Base-by-base conservation (phyloP, 2,113 vertebrate species). In the Motacilla alba region DNA sequence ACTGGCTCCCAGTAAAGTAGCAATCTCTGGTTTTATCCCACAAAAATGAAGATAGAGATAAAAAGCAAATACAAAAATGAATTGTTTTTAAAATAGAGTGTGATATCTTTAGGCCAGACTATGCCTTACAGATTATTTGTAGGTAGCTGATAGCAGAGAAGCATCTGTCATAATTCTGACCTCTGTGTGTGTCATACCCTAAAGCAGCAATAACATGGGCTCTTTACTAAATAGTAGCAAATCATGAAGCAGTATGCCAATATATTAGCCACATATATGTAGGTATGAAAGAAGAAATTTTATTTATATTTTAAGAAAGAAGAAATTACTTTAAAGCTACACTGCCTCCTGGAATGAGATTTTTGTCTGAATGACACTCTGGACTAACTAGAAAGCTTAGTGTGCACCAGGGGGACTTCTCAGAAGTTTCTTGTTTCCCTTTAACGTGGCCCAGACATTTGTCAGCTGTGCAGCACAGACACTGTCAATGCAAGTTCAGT, bases 371-470 rank as follows among this genome's bases (percentile, higher is more conserved):
- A 85, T 85, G 73, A 73, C 15, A 50, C 55, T 69, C 44, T 83
- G 66, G 37, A 91, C 86, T 83, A 84, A 91, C 86, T 83, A 84
- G 59, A 93, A 95, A 84, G 73, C 52, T 77, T 50, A 68, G 53
- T 11, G 27, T 37, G 28, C 50, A 77, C 56, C 69, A 44, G 27
- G 41, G 68, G 44, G 30, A 59, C 55, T 89, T 75, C 52, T 87
- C 41, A 58, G 86, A 81, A 93, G 69, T 88, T 94, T 93, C 81
- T 88, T 78, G 44, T 64, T 74, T 94, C 66, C 73, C 72, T 84
- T 82, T 76, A 43, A 35, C 4, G 6, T 3, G 67, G 58, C 50
- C 22, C 55, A 81, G 69, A 21, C 3, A 0, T 50, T 70, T 60
- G 55, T 77, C 67, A 73, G 39, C 76, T 73, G 70, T 37, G 47